Evolutionary conservation across 2,888 invertebrate species (phyloP).

Genomic region (Campoletis raptor): DNA sequence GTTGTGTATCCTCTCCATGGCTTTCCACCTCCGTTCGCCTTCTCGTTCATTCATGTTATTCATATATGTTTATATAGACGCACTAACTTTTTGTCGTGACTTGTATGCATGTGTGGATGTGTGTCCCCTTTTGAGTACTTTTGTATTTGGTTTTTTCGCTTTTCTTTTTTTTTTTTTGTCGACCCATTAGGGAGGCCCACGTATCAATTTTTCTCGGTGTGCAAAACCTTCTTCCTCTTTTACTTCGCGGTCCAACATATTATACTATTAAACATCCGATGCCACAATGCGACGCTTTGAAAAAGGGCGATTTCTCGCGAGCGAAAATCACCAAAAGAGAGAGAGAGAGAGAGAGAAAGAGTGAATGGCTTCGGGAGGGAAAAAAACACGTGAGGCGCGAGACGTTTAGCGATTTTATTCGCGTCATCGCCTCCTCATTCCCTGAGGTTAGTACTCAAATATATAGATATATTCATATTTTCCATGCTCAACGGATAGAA

Average conservation of each 20-base stretch:
- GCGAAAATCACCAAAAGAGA: slow-evolving; percentile 10
- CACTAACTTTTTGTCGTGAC: slow-evolving; percentile 77
- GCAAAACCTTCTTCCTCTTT: slow-evolving; percentile 12
- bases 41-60: slow-evolving; percentile 82
- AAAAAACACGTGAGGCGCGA: slow-evolving; percentile 37
- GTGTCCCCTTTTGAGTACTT: slow-evolving; percentile 79
- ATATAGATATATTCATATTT: neutral
- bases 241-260: neutral
- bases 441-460: neutral
- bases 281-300: slow-evolving; percentile 23
- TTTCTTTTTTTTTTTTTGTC: slow-evolving; percentile 78
- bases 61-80: slow-evolving; percentile 73
- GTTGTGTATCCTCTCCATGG: slow-evolving; percentile 73
- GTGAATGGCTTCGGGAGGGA: slow-evolving; percentile 20
- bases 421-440: slow-evolving; percentile 56
- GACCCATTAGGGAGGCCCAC: slow-evolving; percentile 81
- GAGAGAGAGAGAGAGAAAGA: neutral
- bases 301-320: slow-evolving; percentile 36
- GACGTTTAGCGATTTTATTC: slow-evolving; percentile 60
- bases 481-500: slow-evolving; percentile 32
- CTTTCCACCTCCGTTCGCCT: slow-evolving; percentile 79
- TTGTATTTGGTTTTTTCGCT: slow-evolving; percentile 13
- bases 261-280: neutral
- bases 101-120: neutral
- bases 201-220: slow-evolving; percentile 82